A percentile compares a stretch with the other conserved stretches of the same genome.
Conservation (phyloP, 1,140 invertebrate species). For the Dendrolimus punctatus region DNA sequence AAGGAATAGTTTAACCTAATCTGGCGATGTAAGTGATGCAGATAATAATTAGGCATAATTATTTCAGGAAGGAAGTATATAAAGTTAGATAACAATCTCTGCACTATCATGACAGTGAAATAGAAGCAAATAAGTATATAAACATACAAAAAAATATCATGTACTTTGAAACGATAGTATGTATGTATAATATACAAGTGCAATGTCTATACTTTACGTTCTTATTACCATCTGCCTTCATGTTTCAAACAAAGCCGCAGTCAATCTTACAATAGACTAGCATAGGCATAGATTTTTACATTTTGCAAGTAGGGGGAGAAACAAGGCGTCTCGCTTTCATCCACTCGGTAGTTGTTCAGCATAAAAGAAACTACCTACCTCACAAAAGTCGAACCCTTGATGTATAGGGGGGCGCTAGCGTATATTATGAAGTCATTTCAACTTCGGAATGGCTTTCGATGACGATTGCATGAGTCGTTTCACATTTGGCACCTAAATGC, state of each 20-base stretch:
- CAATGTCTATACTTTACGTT: too few relatives aligned
- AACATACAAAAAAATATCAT: background rate
- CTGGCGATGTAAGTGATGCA: too few relatives aligned
- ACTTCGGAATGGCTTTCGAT: slow-evolving; percentile 67
- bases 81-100: too few relatives aligned
- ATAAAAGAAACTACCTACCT: slow-evolving; percentile 49
- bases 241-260: slow-evolving; percentile 50
- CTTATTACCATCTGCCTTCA: slow-evolving; percentile 27
- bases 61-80: too few relatives aligned
- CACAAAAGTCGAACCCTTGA: slow-evolving; percentile 36
- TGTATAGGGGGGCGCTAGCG: slow-evolving; percentile 16
- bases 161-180: background rate
- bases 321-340: slow-evolving; percentile 58
- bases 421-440: slow-evolving; percentile 34
- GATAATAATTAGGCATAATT: too few relatives aligned
- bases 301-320: slow-evolving; percentile 56
- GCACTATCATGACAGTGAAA: too few relatives aligned
- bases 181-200: background rate
- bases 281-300: slow-evolving; percentile 55
- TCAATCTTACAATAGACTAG: slow-evolving; percentile 54
- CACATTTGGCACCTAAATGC: slow-evolving; percentile 60
- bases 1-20: too few relatives aligned
- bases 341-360: slow-evolving; percentile 50
- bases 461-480: slow-evolving; percentile 59
- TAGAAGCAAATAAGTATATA: background rate